A percentile compares a stretch with the other conserved stretches of the same genome.
phyloP scores from a whole-genome alignment of 1,140 invertebrate genomes.

The Diabrotica virgifera region DNA sequence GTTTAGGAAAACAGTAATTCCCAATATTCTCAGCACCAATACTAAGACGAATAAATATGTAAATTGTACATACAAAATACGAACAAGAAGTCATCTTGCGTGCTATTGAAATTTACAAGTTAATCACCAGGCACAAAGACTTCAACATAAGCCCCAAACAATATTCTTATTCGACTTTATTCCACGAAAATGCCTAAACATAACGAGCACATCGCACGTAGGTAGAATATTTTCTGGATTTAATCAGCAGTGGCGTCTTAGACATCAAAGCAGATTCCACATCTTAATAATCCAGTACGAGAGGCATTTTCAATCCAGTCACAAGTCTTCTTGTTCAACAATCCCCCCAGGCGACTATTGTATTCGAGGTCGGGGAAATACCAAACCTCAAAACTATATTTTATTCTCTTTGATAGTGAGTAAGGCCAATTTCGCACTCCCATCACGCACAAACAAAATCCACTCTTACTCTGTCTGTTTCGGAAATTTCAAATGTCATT shows the following conservation, averaged over 20 bases:
- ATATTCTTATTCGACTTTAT: not conserved
- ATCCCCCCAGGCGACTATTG: slow-evolving; percentile 14
- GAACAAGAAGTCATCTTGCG: too few relatives aligned
- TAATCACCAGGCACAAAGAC: too few relatives aligned
- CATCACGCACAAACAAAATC: slow-evolving; percentile 14
- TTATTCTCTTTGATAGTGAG: slow-evolving; percentile 15
- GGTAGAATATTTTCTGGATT: not conserved
- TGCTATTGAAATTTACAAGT: too few relatives aligned
- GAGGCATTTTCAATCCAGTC: slow-evolving; percentile 17
- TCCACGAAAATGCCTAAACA: not conserved
- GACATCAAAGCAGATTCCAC: slow-evolving; percentile 5
- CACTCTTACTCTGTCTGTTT: slow-evolving; percentile 6
- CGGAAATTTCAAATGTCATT: slow-evolving; percentile 9
- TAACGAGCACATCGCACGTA: not conserved
- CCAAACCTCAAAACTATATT: slow-evolving; percentile 19
- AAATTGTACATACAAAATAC: too few relatives aligned
- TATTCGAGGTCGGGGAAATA: slow-evolving; percentile 8
- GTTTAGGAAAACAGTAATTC: too few relatives aligned
- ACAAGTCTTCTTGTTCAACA: slow-evolving; percentile 18
- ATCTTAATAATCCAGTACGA: not conserved
- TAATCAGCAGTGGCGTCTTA: not conserved
- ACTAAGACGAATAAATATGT: too few relatives aligned
- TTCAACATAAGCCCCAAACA: too few relatives aligned
- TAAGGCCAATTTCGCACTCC: not conserved
- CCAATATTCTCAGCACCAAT: too few relatives aligned